A percentile compares a stretch with the other conserved stretches of the same genome.
phyloP scores from a whole-genome alignment of 2,113 vertebrate genomes.

The Callipepla californica region DNA sequence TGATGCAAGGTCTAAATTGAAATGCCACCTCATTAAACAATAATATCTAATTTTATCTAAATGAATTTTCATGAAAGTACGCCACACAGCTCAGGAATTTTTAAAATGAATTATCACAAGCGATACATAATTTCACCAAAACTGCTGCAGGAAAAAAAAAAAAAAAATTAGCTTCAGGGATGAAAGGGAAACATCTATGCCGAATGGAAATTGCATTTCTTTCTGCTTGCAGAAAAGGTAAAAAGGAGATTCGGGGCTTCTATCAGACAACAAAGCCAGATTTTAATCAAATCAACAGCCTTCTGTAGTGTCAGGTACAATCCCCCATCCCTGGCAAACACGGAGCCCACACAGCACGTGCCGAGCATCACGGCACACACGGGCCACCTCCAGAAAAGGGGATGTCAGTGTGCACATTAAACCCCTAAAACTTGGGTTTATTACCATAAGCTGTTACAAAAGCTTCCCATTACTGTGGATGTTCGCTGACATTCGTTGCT shows the following conservation, averaged over 20 bases:
- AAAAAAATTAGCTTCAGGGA: slow-evolving; percentile 77
- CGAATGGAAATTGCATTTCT: slow-evolving; percentile 74
- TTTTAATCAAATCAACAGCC: slow-evolving; percentile 67
- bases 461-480: not conserved
- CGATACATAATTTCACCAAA: slow-evolving; percentile 86
- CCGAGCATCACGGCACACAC: not conserved
- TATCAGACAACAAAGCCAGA: slow-evolving; percentile 25
- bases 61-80: slow-evolving; percentile 89
- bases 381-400: not conserved
- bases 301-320: slow-evolving; percentile 25
- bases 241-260: slow-evolving; percentile 4
- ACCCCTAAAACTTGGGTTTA: not conserved
- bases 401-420: not conserved
- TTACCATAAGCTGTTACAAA: not conserved
- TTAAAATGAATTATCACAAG: slow-evolving; percentile 89
- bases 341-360: not conserved
- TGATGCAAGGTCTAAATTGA: slow-evolving; percentile 88
- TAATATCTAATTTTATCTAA: slow-evolving; percentile 91
- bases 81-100: slow-evolving; percentile 88
- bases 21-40: slow-evolving; percentile 92
- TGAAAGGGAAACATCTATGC: slow-evolving; percentile 78
- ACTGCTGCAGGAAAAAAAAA: slow-evolving; percentile 73
- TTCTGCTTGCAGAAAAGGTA: slow-evolving; percentile 48
- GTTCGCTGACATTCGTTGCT: not conserved
- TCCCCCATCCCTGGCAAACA: not conserved